Evolutionary conservation across 2,888 invertebrate species (phyloP).

Genomic region (Melangyna quadrimaculata): DNA sequence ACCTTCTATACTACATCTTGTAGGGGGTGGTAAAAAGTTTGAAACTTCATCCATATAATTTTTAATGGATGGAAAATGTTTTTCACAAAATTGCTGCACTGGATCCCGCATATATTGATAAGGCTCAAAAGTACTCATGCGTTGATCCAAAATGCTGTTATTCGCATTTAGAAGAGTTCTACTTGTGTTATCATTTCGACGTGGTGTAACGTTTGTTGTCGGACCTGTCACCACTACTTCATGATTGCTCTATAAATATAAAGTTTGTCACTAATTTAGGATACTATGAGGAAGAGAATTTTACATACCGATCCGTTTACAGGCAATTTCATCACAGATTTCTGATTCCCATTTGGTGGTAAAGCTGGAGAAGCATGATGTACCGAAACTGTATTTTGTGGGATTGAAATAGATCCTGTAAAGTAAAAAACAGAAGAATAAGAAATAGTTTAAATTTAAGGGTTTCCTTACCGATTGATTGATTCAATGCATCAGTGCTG

Average conservation of each 20-base stretch:
- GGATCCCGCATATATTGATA: slow-evolving; percentile 93
- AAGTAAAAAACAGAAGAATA: not conserved
- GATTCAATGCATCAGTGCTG: slow-evolving; percentile 80
- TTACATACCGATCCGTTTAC: slow-evolving; percentile 78
- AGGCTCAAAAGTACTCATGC: slow-evolving; percentile 93
- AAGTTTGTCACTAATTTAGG: not conserved
- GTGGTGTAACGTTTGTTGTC: slow-evolving; percentile 84
- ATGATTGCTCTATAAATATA: slow-evolving; percentile 74
- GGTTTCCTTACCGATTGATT: slow-evolving; percentile 77
- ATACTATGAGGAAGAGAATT: not conserved
- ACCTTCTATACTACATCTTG: slow-evolving; percentile 97
- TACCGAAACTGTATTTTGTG: slow-evolving; percentile 80
- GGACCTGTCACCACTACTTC: slow-evolving; percentile 84
- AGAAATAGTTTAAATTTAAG: not conserved
- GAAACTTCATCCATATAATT: slow-evolving; percentile 94
- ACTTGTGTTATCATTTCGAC: slow-evolving; percentile 88
- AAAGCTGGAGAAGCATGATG: slow-evolving; percentile 80
- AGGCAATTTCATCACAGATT: slow-evolving; percentile 80
- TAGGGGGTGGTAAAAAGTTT: slow-evolving; percentile 92
- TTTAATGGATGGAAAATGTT: slow-evolving; percentile 95
- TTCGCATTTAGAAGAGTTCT: slow-evolving; percentile 87
- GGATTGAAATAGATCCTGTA: slow-evolving; percentile 79
- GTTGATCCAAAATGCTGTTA: slow-evolving; percentile 81
- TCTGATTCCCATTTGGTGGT: slow-evolving; percentile 78
- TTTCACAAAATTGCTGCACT: slow-evolving; percentile 97